Evolutionary conservation across 2,797 vertebrate genomes (phyloP), one percentile per base, ranked within the genome.

Genomic region (Remorina albescens): DNA sequence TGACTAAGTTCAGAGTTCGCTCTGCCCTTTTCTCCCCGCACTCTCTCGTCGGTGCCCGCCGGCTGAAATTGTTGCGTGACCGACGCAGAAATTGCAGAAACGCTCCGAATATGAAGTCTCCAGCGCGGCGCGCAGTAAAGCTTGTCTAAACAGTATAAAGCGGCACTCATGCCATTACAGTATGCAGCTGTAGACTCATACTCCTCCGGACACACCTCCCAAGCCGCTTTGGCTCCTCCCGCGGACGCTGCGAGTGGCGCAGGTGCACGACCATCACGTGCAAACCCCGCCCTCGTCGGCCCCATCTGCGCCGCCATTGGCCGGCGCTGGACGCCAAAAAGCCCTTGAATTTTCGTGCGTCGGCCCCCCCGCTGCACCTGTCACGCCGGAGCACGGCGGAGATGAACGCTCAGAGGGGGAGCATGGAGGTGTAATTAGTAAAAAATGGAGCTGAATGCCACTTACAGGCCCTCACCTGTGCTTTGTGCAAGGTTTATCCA

Each of bases 111-210:
- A 60, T 44, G 59, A n/a, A 80, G 74, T 86, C 90, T 91, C 87
- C 85, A 76, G 51, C 65, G 87, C 75, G 88, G n/a, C 85, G 78
- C 82, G 61, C 76, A 59, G 63, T 55, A 74, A 83, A 83, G 78
- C 87, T 86, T 79, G 87, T 86, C 92, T 88, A 83, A 91, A 93
- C 85, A 90, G 90, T 86, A 78, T 73, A 84, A 89, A 85, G 86
- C 90, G 85, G 83, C 61, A 89, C 87, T 94, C 93, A 84, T 93
- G 86, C 89, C 91, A 94, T 94, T 93, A 93, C 93, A 87, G 81
- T 93, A 77, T 91, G 92, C 92, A 89, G 91, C 92, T 83, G 86
- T 84, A 92, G 90, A 90, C 88, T 92, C 85, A 81, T 83, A 64
- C 80, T 88, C 84, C 56, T 71, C 79, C n/a, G 75, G 88, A 89